Evolutionary conservation across 1,140 invertebrate genomes (phyloP), one percentile per base, ranked within the genome.

Genomic region (Oncopodura yosiiana): DNA sequence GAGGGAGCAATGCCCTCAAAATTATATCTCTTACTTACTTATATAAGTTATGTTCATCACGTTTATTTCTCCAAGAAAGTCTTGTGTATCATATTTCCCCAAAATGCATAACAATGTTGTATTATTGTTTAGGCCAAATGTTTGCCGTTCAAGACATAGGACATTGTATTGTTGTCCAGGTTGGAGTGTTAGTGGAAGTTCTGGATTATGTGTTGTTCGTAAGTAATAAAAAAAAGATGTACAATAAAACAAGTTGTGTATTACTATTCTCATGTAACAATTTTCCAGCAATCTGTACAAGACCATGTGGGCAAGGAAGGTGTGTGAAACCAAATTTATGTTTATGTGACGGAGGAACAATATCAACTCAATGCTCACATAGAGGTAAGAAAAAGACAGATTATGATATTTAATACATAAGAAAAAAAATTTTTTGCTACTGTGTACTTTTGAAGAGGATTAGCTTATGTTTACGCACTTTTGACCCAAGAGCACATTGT

Each of bases 321-420:
- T 92, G 87, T 66, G 78, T 89, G 32, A 80, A 81, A 61, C 87
- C 87, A 1, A 89, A 89, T 69, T 72, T 87, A 53, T 92, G 87
- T 69, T 71, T 83, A 16, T 90, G 87, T 66, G 77, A 81, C 5
- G 78, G 78, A 32, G 81, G 80, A 19, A 67, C 72, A 0, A 73
- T 80, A 34, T 72, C 76, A 14, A 44, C 57, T 76, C 50, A 68
- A 61, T 46, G 49, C 34, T 39, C 57, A 36, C 41, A 62, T 54
- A 56, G 56, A 29, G 45, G 66, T 66, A 62, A 60, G 59, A 58
- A 57, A 26, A 50, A 54, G 49, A 37, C n/a, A n/a, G n/a, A n/a
- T n/a, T n/a, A 34, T 34, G 32, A 34, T 8, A 34, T 9, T n/a
- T 9, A 34, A 34, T 34, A n/a, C 32, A 9, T n/a, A n/a, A n/a